Conservation (phyloP, 2,888 invertebrate species). For the Scaptomyza cyrtandrae region DNA sequence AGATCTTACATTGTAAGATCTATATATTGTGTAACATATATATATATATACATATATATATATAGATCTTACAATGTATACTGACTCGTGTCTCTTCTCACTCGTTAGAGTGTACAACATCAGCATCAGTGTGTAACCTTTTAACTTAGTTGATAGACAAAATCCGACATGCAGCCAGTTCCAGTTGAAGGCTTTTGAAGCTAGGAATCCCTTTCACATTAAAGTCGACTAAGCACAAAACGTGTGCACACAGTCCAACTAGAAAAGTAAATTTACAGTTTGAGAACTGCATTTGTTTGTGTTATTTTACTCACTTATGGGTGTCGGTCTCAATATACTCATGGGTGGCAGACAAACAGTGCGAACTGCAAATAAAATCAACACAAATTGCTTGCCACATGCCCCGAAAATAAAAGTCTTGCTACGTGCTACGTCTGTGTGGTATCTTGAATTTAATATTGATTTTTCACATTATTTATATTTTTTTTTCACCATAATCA, state of each 20-base stretch:
- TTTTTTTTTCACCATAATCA: conserved; percentile 48
- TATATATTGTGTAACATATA: no score
- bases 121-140: background rate
- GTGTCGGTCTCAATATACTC: conserved; percentile 44
- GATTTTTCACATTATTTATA: conserved; percentile 35
- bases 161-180: conserved; percentile 9
- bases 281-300: conserved; percentile 29
- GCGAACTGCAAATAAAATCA: conserved; percentile 76
- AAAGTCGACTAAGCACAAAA: conserved; percentile 55
- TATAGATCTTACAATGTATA: background rate
- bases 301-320: conserved; percentile 30
- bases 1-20: no score
- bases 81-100: background rate
- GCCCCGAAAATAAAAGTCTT: conserved; percentile 47
- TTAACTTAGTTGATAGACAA: conserved; percentile 3
- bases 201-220: conserved; percentile 22
- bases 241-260: conserved; percentile 21
- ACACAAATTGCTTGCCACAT: conserved; percentile 75
- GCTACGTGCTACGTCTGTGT: conserved; percentile 44
- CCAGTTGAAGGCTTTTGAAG: conserved; percentile 8
- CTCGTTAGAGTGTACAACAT: background rate
- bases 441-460: conserved; percentile 56
- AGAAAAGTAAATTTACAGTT: conserved; percentile 36
- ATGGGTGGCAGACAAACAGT: conserved; percentile 42
- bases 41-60: no score